phyloP scores from a whole-genome alignment of 2,888 invertebrate species.

The Mythimna pallens region DNA sequence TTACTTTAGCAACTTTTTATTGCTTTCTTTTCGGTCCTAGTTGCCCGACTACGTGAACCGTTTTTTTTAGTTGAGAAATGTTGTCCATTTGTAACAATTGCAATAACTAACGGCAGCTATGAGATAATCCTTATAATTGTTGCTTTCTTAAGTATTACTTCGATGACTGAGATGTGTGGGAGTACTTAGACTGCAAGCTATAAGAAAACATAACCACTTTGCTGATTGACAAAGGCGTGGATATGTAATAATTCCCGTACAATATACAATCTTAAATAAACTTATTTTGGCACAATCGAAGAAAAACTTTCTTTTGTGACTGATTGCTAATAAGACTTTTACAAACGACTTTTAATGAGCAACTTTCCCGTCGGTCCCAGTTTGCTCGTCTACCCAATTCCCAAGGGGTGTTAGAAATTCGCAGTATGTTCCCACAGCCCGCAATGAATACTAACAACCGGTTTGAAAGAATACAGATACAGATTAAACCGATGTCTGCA shows the following conservation, averaged over 20 bases:
- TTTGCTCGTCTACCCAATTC: slow-evolving; percentile 46
- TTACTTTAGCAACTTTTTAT: slow-evolving; percentile 1
- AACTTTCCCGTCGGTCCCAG: slow-evolving; percentile 26
- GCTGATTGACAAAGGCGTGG: too few relatives aligned
- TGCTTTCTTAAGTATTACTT: too few relatives aligned
- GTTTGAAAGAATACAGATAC: slow-evolving; percentile 65
- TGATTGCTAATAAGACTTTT: not conserved
- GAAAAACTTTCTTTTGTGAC: not conserved
- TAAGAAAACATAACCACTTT: too few relatives aligned
- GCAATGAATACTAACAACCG: slow-evolving; percentile 66
- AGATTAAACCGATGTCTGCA: slow-evolving; percentile 65
- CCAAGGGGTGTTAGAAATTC: slow-evolving; percentile 63
- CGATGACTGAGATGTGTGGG: too few relatives aligned
- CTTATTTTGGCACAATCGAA: too few relatives aligned
- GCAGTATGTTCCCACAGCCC: slow-evolving; percentile 60
- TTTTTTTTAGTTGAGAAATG: not conserved
- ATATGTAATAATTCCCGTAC: too few relatives aligned
- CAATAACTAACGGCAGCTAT: not conserved
- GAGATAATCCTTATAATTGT: too few relatives aligned
- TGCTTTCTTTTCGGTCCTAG: not conserved
- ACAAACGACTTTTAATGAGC: not conserved
- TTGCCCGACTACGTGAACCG: slow-evolving; percentile 1
- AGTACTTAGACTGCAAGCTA: too few relatives aligned
- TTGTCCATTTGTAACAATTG: not conserved
- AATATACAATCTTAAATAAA: too few relatives aligned